Evolutionary conservation across 2,888 invertebrate species (phyloP).

Genomic region (Andrena chrysosceles): DNA sequence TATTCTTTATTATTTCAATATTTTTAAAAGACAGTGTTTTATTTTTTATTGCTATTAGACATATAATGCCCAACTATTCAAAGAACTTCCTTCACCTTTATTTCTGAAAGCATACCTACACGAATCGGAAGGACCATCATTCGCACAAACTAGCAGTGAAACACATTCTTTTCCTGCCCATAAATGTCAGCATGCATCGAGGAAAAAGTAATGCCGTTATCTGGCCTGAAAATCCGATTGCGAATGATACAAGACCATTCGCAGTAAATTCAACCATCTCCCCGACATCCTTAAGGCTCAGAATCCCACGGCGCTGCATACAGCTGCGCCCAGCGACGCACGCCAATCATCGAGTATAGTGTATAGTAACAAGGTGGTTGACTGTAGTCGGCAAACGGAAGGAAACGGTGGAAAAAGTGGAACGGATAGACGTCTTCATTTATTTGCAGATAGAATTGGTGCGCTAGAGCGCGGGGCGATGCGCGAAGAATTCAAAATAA

Average conservation of each 20-base stretch:
- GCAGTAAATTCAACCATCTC: slow-evolving; percentile 42
- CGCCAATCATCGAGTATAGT: slow-evolving; percentile 13
- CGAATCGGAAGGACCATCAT: neutral
- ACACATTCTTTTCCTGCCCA: neutral
- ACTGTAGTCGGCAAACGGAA: neutral
- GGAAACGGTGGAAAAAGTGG: slow-evolving; percentile 2
- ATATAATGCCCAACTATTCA: too few species aligned
- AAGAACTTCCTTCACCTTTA: neutral
- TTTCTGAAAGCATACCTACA: neutral
- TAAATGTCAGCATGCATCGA: neutral
- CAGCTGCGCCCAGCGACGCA: neutral
- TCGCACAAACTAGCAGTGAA: neutral
- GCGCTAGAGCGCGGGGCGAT: slow-evolving; percentile 25
- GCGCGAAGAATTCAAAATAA: slow-evolving; percentile 61
- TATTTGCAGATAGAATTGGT: slow-evolving; percentile 62
- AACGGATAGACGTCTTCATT: slow-evolving; percentile 62
- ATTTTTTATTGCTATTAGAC: too few species aligned
- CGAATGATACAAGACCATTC: slow-evolving; percentile 44
- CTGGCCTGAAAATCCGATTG: slow-evolving; percentile 41
- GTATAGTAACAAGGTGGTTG: neutral
- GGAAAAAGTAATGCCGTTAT: neutral
- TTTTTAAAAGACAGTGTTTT: too few species aligned
- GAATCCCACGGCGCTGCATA: slow-evolving; percentile 17
- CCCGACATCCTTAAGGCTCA: slow-evolving; percentile 13
- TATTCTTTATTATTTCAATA: too few species aligned